Evolutionary conservation across 2,888 invertebrate species (phyloP), one percentile per base, ranked within the genome.

Genomic region (Rhamnusium bicolor): DNA sequence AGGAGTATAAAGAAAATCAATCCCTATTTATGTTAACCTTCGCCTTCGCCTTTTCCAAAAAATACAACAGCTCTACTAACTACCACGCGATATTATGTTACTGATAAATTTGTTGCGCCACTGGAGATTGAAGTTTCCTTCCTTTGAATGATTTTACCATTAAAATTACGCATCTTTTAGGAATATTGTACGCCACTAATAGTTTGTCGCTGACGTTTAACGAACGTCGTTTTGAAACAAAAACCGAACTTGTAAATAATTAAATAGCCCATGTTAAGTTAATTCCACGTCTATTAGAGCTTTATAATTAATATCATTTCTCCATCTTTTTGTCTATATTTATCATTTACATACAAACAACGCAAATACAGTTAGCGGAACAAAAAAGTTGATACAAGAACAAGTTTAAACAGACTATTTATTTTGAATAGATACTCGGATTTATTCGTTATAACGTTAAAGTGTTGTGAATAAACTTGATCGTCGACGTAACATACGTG

Each of bases 71-170:
- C 32, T 32, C 32, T n/a, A n/a, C n/a, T 40, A 4, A n/a, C n/a
- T n/a, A 2, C n/a, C 12, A 1, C 1, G 4, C n/a, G n/a, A 14
- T 40, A n/a, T 40, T 12, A 4, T 1, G 40, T 40, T 24, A 24
- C 16, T 16, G 49, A 14, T n/a, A 49, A 0, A n/a, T 27, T 10
- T 24, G 24, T 24, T 58, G 16, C 58, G 58, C 58, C 58, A 58
- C 58, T 58, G 58, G 58, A 10, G 12, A 32, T 21, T 21, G 12
- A 29, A 58, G 56, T 14, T 54, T 18, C 58, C n/a, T 40, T 40
- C 40, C n/a, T 40, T 18, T 32, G 18, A n/a, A 58, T 56, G 14
- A 58, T 40, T 40, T 40, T 40, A n/a, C 40, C 40, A 40, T 40
- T 40, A 10, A 40, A 12, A 40, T n/a, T 10, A 40, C 40, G 12